Percentiles rank a stretch among this genome's conserved stretches.
These are phyloP conservation scores for Serranus cabrilla DNA, from an alignment of 2,797 vertebrate species.

Conservation along the genomic window DNA sequence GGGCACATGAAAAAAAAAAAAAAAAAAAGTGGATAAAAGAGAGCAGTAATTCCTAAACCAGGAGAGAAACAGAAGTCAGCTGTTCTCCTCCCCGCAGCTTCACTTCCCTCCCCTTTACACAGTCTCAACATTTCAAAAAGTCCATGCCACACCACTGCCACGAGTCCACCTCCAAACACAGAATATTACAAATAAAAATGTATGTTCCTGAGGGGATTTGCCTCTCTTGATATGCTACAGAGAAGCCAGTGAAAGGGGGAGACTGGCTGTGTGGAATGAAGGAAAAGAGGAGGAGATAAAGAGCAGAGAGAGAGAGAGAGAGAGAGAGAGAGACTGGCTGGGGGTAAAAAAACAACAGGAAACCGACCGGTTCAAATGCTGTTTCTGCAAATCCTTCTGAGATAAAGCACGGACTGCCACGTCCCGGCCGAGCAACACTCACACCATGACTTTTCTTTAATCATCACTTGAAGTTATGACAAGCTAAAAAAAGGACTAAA, in stretches of 20 bases:
- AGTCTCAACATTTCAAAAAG: conserved; percentile 70
- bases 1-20: conserved; percentile 44
- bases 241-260: conserved; percentile 70
- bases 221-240: conserved; percentile 47
- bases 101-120: conserved; percentile 69
- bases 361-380: conserved; percentile 76
- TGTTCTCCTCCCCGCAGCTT: conserved; percentile 74
- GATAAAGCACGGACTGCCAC: conserved; percentile 66
- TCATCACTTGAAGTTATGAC: conserved; percentile 37
- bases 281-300: conserved; percentile 85
- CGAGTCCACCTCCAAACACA: conserved; percentile 53
- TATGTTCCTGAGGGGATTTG: conserved; percentile 19
- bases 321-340: conserved; percentile 60
- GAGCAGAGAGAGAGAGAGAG: conserved; percentile 66
- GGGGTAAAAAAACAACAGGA: conserved; percentile 82
- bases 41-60: conserved; percentile 67
- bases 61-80: conserved; percentile 80
- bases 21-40: conserved; percentile 56
- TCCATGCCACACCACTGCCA: conserved; percentile 56
- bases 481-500: conserved; percentile 53
- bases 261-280: conserved; percentile 77
- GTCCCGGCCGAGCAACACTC: conserved; percentile 38
- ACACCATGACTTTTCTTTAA: conserved; percentile 35
- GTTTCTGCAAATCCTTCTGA: conserved; percentile 76
- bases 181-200: conserved; percentile 20